Conservation (phyloP, 2,888 invertebrate genomes). For the Rutpela maculata region DNA sequence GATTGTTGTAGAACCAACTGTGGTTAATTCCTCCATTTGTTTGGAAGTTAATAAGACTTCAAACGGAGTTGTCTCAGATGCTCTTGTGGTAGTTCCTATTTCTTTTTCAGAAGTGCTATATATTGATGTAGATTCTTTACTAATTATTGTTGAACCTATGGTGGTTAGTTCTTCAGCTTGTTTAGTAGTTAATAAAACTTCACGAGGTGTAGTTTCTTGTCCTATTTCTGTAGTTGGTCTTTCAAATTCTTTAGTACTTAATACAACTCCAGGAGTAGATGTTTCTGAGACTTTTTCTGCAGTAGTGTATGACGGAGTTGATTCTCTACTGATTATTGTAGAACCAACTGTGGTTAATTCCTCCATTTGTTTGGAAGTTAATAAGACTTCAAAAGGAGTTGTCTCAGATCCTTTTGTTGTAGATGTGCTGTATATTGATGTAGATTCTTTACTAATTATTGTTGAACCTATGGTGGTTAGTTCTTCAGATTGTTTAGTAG, state of each 20-base stretch:
- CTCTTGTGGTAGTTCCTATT: background rate
- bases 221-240: background rate
- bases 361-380: constrained; percentile 10
- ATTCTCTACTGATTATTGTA: background rate
- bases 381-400: background rate
- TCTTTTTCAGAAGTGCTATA: constrained; percentile 34
- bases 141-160: background rate
- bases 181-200: background rate
- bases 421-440: constrained; percentile 26
- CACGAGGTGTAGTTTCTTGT: too few species aligned
- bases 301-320: background rate
- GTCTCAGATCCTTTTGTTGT: background rate
- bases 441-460: constrained; percentile 27
- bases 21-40: constrained; percentile 27
- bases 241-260: too few species aligned
- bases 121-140: constrained; percentile 17
- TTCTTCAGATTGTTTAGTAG: constrained; percentile 31
- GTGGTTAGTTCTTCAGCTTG: background rate
- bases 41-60: constrained; percentile 13
- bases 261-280: constrained; percentile 30
- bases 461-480: constrained; percentile 25
- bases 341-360: constrained; percentile 19
- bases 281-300: too few species aligned
- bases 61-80: constrained; percentile 18
- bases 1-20: constrained; percentile 32